Evolutionary conservation across 2,113 vertebrate species (phyloP), one percentile per base, ranked within the genome.

Genomic region (Atractosteus spatula): DNA sequence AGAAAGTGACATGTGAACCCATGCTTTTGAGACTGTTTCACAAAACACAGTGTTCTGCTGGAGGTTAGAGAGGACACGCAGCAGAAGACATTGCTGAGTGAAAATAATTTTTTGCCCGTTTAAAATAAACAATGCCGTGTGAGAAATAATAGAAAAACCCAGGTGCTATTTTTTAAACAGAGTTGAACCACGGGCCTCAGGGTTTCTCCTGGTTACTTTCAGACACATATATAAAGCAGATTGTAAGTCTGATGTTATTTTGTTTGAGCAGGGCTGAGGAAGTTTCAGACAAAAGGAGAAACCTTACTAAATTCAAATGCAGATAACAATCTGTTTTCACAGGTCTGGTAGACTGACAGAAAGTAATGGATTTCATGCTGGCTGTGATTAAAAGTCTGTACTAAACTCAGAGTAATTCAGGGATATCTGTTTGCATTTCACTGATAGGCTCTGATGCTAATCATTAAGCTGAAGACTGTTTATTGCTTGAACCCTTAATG

Each of bases 331-430:
- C 86, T 81, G 75, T 74, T 87, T 91, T 85, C 82, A 83, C 85
- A 91, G 93, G 87, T 86, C 79, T 71, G 71, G 83, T 75, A 29
- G 76, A 78, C 73, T 92, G 94, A 94, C 87, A 85, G 91, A 89
- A 92, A 91, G 91, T 88, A 92, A 95, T 91, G 91, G 90, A 93
- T 94, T 94, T 91, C 88, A 90, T 83, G 89, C 86, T 83, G 82
- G 81, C 76, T 85, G 86, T 92, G 92, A 91, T 83, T 91, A 74
- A 87, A 87, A 90, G 90, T 83, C 89, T 91, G 84, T 80, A 84
- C 81, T 85, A 89, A 91, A 82, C 80, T 83, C 85, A 73, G 80
- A 88, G 91, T 94, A 93, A 93, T 92, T 92, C 83, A 87, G 84
- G 87, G 94, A 94, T 93, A 95, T 92, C 88, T 81, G 85, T 89